A percentile compares a stretch with the other conserved stretches of the same genome.
These are phyloP conservation scores for Odontophorus gujanensis DNA, from an alignment of 2,113 vertebrate genomes.

Conservation along the genomic window DNA sequence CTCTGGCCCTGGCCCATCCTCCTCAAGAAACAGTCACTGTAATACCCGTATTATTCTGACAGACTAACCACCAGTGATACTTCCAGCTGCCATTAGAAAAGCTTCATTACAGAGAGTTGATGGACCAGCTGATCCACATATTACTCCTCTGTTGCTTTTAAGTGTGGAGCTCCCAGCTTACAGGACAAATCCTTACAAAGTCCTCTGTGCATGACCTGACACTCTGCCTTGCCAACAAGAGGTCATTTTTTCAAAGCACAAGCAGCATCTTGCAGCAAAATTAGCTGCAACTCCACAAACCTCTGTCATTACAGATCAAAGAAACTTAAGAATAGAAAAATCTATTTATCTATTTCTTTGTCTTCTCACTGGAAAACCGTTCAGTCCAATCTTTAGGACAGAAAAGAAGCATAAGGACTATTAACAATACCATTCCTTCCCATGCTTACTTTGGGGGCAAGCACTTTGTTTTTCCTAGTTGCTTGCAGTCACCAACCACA, in stretches of 20 bases:
- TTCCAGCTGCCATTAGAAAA: neutral
- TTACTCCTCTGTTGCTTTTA: neutral
- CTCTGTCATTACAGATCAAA: neutral
- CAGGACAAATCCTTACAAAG: neutral
- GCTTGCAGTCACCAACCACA: neutral
- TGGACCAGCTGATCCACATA: rapidly evolving
- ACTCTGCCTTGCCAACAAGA: rapidly evolving
- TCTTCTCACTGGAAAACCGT: neutral
- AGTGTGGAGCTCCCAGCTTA: neutral
- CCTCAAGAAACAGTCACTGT: neutral
- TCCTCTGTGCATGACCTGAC: neutral
- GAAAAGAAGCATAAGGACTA: neutral
- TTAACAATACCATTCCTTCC: neutral
- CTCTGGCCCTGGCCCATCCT: neutral
- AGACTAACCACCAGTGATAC: neutral
- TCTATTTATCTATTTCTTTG: neutral
- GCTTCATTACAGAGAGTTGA: neutral
- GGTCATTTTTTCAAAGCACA: neutral
- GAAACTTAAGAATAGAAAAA: neutral
- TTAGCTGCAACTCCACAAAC: neutral
- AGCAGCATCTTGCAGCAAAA: neutral
- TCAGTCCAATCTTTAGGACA: neutral
- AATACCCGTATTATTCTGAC: neutral
- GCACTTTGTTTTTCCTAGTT: neutral
- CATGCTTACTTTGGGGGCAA: neutral